Base-by-base conservation (phyloP, 2,888 invertebrate species). In the Chrysomela aeneicollis region DNA sequence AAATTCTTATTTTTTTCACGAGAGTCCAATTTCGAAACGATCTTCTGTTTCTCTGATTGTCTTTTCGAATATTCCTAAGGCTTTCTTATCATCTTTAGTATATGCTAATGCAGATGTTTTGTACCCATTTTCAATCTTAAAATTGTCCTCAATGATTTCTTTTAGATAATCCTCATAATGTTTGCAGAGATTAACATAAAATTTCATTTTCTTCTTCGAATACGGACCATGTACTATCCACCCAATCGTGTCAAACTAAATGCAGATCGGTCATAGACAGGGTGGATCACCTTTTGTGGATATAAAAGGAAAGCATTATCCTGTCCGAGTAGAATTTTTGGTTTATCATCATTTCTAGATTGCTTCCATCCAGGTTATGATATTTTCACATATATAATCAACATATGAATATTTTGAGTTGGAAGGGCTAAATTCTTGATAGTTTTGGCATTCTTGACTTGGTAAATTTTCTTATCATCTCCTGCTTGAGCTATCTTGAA, bases 261-360 rank as follows among this genome's bases (percentile, higher is more conserved):
- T 8, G 47, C 47, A 47, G 17, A 17, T 47, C 15, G 15, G 15
- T 47, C 17, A 47, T 47, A 47, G 47, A 10, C 47, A 10, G 47
- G 47, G 47, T 47, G 47, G 47, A 47, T 47, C 10, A 47, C 47
- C 10, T 47, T 47, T 47, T 18, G 47, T 47, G 47, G 10, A 17
- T 47, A 47, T 3, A 47, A 17, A 47, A 47, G 47, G 17, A 19
- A 47, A 9, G 47, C 47, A 17, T 47, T 47, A 47, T 47, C 19
- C 10, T 47, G 15, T 2, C 47, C 47, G 17, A 47, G 47, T 15
- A 47, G 17, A 17, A 47, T 6, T 10, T 35, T 35, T 8, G 6
- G 32, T 35, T n/a, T n/a, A n/a, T 26, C 26, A 26, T 3, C 26
- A 26, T 26, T 26, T 26, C 26, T 26, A 3, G 10, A 8, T 5